Base-by-base conservation (phyloP, 2,797 vertebrate species). In the Rhinella marina region DNA sequence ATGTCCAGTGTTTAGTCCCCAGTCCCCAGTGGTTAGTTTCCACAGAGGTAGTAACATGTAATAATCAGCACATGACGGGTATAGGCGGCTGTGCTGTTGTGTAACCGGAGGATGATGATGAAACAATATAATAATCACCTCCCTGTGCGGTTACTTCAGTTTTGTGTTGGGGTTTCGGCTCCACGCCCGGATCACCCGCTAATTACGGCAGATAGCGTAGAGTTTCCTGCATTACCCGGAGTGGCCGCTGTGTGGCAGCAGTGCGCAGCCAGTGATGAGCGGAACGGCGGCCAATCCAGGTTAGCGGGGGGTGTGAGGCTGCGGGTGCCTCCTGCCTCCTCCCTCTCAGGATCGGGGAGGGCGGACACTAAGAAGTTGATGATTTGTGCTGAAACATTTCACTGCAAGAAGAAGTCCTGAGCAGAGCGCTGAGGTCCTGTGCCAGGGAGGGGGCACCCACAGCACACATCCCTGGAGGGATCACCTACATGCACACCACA, bases 231-330 rank as follows among this genome's bases (percentile, higher is more conserved):
- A 76, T 19, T 87, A 4, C 57, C 54, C 8, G 0, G 0, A 19
- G 54, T 56, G 80, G 2, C 80, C 86, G 27, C 56, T 3, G 14
- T 80, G 41, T 14, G 80, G 56, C 86, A 82, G 86, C 79, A 73
- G 54, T 29, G 76, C 32, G 5, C 72, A 56, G 23, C 7, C 25
- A 5, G 54, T 62, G 57, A 48, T 32, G 6, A 14, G 41, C 32
- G 21, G 9, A 5, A 9, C 48, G 7, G 70, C 83, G 85, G 85
- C 68, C 86, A 82, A 62, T 73, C 68, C 64, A 66, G 80, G 86
- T 87, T 23, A 75, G n/a, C 59, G 52, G 32, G 57, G 85, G 78
- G 21, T n/a, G 64, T 41, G 85, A 14, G 9, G 75, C 32, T 25
- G 27, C 54, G 23, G 76, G 48, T 16, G 2, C 50, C 25, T 19